Percentiles rank a stretch among this genome's conserved stretches.
Evolutionary conservation across 2,888 invertebrate genomes (phyloP).

Genomic region (Hartigia nigra): DNA sequence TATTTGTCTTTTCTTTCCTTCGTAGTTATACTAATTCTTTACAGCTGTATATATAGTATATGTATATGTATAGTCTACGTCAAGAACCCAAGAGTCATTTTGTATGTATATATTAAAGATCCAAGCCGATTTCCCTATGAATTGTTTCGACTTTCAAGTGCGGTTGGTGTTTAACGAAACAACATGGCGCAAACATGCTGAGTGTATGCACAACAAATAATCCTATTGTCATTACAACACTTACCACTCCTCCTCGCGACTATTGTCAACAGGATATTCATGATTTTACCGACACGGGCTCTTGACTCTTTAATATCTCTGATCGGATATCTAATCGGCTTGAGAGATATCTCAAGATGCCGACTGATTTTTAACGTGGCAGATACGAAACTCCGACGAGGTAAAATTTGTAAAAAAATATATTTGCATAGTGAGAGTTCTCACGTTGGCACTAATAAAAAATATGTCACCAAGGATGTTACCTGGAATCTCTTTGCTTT

Average conservation of each 20-base stretch:
- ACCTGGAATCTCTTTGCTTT: not conserved
- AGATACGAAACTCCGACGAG: not conserved
- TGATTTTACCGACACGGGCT: not conserved
- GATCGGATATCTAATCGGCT: not conserved
- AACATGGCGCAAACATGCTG: slow-evolving; percentile 40
- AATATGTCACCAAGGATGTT: not conserved
- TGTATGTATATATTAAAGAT: not conserved
- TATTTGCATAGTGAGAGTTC: not conserved
- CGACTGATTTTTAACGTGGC: not conserved
- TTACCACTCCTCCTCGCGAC: not conserved
- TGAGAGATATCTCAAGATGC: not conserved
- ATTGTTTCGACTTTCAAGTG: slow-evolving; percentile 2
- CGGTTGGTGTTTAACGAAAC: slow-evolving; percentile 34
- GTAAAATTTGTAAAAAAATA: not conserved
- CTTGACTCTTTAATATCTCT: not conserved
- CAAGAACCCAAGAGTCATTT: not conserved
- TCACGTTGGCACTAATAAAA: not conserved
- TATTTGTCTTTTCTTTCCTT: not conserved
- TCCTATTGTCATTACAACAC: slow-evolving; percentile 1
- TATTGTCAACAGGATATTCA: slow-evolving; percentile 7
- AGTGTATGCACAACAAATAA: slow-evolving; percentile 30
- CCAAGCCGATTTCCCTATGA: not conserved
- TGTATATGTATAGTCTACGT: not conserved
- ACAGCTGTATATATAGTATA: not conserved
- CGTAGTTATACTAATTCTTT: not conserved